A percentile compares a stretch with the other conserved stretches of the same genome.
Conservation (phyloP, 2,113 vertebrate genomes). For the Phaetusa simplex region DNA sequence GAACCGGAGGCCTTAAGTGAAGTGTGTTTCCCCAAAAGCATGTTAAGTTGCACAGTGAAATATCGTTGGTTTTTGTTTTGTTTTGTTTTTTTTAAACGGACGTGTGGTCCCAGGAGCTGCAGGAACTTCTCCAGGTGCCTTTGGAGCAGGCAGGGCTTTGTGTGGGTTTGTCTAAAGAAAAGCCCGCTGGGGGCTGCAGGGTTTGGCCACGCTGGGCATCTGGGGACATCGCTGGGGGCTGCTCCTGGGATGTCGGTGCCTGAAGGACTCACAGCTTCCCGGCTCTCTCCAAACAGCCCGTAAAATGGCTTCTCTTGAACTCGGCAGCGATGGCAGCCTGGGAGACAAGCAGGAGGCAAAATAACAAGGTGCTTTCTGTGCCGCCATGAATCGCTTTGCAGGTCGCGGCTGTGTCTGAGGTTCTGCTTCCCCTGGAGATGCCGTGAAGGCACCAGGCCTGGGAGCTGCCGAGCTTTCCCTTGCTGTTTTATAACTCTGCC, state of each 20-base stretch:
- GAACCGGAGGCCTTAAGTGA: neutral
- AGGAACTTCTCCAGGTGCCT: neutral
- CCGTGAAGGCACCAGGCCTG: neutral
- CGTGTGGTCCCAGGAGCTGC: too few relatives aligned
- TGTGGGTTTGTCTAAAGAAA: neutral
- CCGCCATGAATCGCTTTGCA: accelerated
- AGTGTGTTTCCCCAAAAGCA: neutral
- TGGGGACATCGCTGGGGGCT: accelerated
- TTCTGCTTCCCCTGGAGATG: neutral
- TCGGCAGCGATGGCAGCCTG: neutral
- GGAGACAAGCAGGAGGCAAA: neutral
- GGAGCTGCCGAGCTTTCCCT: neutral
- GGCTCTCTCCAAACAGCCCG: too few relatives aligned
- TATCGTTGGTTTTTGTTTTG: neutral
- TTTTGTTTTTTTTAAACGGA: neutral
- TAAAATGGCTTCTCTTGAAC: neutral
- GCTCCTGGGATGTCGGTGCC: accelerated
- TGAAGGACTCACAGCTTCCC: neutral
- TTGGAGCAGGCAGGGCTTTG: accelerated
- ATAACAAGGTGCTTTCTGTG: too few relatives aligned
- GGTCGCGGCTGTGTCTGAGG: neutral
- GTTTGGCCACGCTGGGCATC: accelerated
- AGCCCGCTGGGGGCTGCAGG: accelerated
- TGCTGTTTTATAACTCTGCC: neutral
- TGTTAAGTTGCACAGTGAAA: neutral